These are phyloP conservation scores for Gobio occitaniae DNA, from an alignment of 2,797 vertebrate species.

Conservation along the genomic window DNA sequence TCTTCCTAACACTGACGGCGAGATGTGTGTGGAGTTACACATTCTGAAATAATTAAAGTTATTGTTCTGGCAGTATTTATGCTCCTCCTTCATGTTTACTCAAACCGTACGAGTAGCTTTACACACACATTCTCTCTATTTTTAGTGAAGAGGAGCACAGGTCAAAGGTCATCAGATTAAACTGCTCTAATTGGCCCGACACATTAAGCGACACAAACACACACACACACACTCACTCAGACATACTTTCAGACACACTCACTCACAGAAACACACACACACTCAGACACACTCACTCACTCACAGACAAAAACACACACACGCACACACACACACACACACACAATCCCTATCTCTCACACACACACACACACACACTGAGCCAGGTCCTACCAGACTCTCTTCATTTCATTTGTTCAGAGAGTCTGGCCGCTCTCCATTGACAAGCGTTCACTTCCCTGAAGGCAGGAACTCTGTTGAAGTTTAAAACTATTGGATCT, in stretches of 20 bases:
- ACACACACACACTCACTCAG: neutral
- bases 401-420: too few relatives aligned
- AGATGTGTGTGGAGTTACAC: too few relatives aligned
- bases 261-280: too few relatives aligned
- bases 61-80: neutral
- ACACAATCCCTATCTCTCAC: neutral
- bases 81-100: too few relatives aligned
- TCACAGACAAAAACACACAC: neutral
- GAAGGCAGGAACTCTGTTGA: too few relatives aligned
- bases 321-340: neutral
- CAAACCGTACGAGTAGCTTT: neutral
- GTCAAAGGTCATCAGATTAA: conserved; percentile 30
- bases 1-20: too few relatives aligned
- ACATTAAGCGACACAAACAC: neutral
- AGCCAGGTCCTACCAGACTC: too few relatives aligned
- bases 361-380: neutral
- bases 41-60: neutral
- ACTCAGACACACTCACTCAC: too few relatives aligned
- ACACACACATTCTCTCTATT: neutral
- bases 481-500: too few relatives aligned
- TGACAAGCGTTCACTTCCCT: too few relatives aligned
- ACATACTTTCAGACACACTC: neutral
- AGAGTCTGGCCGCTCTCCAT: too few relatives aligned
- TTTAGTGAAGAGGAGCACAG: neutral
- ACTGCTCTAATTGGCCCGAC: neutral